Conservation (phyloP, 2,888 invertebrate genomes). For the Pseudolycoriella hygida region DNA sequence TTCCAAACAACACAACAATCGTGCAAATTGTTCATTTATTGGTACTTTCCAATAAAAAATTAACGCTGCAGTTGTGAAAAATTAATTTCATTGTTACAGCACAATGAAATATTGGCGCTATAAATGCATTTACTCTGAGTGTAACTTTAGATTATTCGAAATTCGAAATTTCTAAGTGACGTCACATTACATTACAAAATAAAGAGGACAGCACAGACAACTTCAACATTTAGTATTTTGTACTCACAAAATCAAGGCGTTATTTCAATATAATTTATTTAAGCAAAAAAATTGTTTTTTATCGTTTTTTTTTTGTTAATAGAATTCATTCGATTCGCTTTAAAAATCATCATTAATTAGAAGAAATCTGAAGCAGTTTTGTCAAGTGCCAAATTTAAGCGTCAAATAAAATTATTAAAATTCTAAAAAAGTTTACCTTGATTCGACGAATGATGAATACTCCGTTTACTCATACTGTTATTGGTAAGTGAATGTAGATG, state of each 20-base stretch:
- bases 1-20: no score
- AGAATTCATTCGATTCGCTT: not conserved
- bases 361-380: not conserved
- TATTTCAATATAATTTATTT: not conserved
- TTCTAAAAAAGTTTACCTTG: constrained; percentile 6
- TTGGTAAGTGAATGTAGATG: not conserved
- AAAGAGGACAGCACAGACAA: no score
- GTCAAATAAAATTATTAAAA: constrained; percentile 6
- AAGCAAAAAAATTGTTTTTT: no score
- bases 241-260: not conserved
- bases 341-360: not conserved
- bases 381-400: not conserved
- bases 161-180: no score
- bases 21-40: no score
- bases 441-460: constrained; percentile 4
- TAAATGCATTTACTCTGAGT: no score
- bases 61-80: no score
- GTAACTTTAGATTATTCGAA: no score
- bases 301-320: not conserved
- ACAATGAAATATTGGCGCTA: no score
- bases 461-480: not conserved
- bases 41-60: no score
- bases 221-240: not conserved
- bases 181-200: no score
- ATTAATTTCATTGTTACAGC: no score